Evolutionary conservation across 2,797 vertebrate species (phyloP).

Genomic region (Trachurus trachurus): DNA sequence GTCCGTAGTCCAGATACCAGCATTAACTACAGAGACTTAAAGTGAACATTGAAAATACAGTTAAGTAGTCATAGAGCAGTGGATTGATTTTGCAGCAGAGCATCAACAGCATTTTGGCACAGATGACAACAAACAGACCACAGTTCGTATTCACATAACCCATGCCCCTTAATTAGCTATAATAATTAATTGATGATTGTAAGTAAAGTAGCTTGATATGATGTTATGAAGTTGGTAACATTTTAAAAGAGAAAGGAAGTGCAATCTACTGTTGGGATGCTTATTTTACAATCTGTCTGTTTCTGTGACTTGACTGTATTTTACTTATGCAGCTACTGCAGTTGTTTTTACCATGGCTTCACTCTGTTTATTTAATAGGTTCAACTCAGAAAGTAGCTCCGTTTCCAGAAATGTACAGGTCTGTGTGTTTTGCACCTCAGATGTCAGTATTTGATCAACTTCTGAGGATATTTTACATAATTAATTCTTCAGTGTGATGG

Average conservation of each 20-base stretch:
- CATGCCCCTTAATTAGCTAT: background rate
- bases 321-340: background rate
- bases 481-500: background rate
- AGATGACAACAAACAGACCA: constrained; percentile 1
- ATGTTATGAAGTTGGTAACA: background rate
- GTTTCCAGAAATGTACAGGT: background rate
- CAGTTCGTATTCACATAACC: background rate
- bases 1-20: constrained; percentile 1
- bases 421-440: background rate
- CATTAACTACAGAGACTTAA: background rate
- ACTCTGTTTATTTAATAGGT: background rate
- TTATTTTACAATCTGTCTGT: background rate
- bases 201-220: background rate
- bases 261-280: background rate
- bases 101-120: background rate
- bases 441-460: background rate
- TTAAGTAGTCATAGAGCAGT: background rate
- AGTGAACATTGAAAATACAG: constrained; percentile 2
- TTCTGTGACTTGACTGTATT: background rate
- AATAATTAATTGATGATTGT: background rate
- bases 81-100: background rate
- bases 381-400: background rate
- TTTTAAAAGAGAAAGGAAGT: background rate
- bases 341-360: background rate
- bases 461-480: background rate